These are phyloP conservation scores for Bovichtus diacanthus DNA, from an alignment of 2,797 vertebrate genomes.

Conservation along the genomic window DNA sequence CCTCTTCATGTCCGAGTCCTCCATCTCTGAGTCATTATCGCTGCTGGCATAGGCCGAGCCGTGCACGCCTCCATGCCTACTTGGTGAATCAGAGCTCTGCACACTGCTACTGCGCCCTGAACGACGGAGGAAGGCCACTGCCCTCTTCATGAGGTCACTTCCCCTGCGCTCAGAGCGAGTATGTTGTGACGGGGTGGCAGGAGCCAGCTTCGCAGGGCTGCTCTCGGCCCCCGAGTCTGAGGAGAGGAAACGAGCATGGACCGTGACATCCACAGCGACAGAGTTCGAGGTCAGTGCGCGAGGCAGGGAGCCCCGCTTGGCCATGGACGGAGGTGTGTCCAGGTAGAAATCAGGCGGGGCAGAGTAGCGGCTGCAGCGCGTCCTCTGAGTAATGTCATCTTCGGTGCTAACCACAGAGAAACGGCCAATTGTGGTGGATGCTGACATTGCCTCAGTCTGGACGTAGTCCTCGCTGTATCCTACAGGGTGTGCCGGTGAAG, in stretches of 20 bases:
- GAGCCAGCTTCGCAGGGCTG: slow-evolving; percentile 81
- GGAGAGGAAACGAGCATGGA: slow-evolving; percentile 89
- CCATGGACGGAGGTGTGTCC: slow-evolving; percentile 87
- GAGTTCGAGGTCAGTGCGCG: slow-evolving; percentile 87
- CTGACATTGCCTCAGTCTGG: slow-evolving; percentile 59
- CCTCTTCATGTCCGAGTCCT: slow-evolving; percentile 95
- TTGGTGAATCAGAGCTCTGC: slow-evolving; percentile 89
- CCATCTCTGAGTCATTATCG: slow-evolving; percentile 97
- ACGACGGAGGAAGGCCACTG: slow-evolving; percentile 91
- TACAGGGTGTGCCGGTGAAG: slow-evolving; percentile 79
- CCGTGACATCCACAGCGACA: slow-evolving; percentile 87
- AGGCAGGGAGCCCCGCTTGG: slow-evolving; percentile 85
- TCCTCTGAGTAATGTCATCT: slow-evolving; percentile 88
- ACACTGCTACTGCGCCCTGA: slow-evolving; percentile 88
- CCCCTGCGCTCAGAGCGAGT: slow-evolving; percentile 84
- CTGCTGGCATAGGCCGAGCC: slow-evolving; percentile 95
- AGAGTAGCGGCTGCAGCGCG: slow-evolving; percentile 91
- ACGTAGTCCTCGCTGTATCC: slow-evolving; percentile 58
- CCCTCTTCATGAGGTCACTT: slow-evolving; percentile 93
- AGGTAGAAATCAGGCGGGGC: slow-evolving; percentile 95
- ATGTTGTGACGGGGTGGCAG: slow-evolving; percentile 75
- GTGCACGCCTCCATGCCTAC: slow-evolving; percentile 81
- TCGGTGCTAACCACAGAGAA: slow-evolving; percentile 93
- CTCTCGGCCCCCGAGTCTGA: slow-evolving; percentile 91
- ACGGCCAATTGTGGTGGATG: slow-evolving; percentile 92